Conservation (phyloP, 2,888 invertebrate species). For the Limenitis camilla region DNA sequence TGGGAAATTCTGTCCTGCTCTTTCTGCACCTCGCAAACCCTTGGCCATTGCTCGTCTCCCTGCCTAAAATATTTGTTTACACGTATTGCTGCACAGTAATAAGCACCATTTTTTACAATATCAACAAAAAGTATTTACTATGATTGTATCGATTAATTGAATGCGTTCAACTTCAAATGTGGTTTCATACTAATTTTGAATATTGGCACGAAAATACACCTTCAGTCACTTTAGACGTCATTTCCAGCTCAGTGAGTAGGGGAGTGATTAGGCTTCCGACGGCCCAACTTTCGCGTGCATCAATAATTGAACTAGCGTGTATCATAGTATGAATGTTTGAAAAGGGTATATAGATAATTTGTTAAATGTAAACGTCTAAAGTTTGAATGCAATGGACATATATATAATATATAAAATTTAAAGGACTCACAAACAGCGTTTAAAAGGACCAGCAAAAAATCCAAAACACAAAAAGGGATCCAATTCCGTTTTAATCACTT, state of each 20-base stretch:
- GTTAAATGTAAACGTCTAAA: constrained; percentile 26
- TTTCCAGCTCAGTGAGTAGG: constrained; percentile 34
- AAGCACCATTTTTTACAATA: background rate
- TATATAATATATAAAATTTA: too few relatives aligned
- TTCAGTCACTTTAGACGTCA: constrained; percentile 29
- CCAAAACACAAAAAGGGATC: too few relatives aligned
- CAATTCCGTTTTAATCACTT: too few relatives aligned
- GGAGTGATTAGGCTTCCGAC: constrained; percentile 33
- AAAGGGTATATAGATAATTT: constrained; percentile 24
- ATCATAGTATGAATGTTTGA: constrained; percentile 17
- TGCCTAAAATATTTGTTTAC: too few relatives aligned
- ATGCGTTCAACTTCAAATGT: constrained; percentile 3
- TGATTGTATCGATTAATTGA: background rate
- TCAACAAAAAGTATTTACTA: background rate
- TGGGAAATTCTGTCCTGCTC: too few relatives aligned
- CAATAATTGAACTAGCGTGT: constrained; percentile 34
- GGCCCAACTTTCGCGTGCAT: constrained; percentile 31
- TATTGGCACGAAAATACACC: constrained; percentile 27
- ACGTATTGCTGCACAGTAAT: too few relatives aligned
- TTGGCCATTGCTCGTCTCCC: too few relatives aligned
- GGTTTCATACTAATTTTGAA: constrained; percentile 22
- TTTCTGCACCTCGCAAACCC: too few relatives aligned
- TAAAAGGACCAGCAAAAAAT: background rate
- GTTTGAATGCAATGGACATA: constrained; percentile 23
- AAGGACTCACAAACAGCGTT: too few relatives aligned